Base-by-base conservation (phyloP, 2,113 vertebrate genomes). In the Perca schrenkii region DNA sequence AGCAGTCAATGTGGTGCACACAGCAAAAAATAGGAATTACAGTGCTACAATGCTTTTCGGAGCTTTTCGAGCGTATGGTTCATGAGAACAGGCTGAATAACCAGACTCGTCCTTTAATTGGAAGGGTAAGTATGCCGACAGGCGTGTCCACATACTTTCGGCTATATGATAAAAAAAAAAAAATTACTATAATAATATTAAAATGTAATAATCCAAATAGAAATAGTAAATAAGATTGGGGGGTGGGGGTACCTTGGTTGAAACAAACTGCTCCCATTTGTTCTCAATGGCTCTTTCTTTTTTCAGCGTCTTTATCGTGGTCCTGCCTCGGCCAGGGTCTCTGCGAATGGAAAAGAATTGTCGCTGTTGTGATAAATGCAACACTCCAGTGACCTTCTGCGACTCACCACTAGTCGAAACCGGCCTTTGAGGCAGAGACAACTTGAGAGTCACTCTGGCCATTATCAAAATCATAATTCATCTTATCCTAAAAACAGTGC, bases 191-290 rank as follows among this genome's bases (percentile, higher is more conserved):
- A 68, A 79, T 2, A 64, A 53, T 21, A 43, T 31, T 61, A 2
- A 12, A 8, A 57, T 8, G 6, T 31, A 58, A 31, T 31, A 5
- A 12, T 12, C 4, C 31, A 43, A 14, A 19, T 47, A 28, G n/a
- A 47, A 62, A 54, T 13, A 46, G 54, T 31, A 19, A 76, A 22
- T 17, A 60, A 71, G 1, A 17, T 16, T 31, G 22, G 50, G 22
- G 22, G 3, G 22, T 46, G 22, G 22, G 3, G 43, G 72, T 82
- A 91, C 92, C 82, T 91, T 91, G 12, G 79, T 0, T 49, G 47
- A 88, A 84, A 95, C 4, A 80, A 96, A 95, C 60, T 92, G 89
- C n/a, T 96, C 93, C 95, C 95, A 96, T 90, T 90, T 94, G 69
- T 79, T 85, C 61, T 88, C 86, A 63, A 88, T 80, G 60, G 87